These are phyloP conservation scores for Henicopernis longicauda DNA, from an alignment of 2,113 vertebrate genomes.

Conservation along the genomic window DNA sequence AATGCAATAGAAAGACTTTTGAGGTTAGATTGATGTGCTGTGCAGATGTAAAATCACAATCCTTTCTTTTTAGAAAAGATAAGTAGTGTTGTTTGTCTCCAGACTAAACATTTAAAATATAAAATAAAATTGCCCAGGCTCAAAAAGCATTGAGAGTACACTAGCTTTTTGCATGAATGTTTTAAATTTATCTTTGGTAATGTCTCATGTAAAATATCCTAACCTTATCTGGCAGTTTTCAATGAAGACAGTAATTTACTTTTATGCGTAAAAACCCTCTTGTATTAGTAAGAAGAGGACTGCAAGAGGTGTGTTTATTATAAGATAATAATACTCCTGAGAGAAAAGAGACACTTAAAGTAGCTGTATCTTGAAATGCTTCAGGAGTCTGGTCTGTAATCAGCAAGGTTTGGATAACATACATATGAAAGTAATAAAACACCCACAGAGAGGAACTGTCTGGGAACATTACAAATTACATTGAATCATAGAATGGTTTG, in stretches of 20 bases:
- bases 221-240: background rate
- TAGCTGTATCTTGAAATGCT: background rate
- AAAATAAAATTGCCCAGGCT: background rate
- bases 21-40: background rate
- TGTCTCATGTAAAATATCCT: background rate
- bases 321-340: background rate
- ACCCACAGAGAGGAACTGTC: background rate
- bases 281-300: background rate
- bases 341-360: background rate
- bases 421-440: background rate
- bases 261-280: background rate
- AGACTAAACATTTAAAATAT: background rate
- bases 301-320: background rate
- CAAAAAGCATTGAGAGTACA: background rate
- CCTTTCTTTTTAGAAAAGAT: background rate
- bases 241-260: background rate
- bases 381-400: constrained; percentile 12
- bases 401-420: background rate
- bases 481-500: too few relatives aligned
- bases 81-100: background rate
- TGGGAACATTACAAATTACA: background rate
- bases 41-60: background rate
- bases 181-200: background rate
- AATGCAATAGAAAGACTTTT: background rate
- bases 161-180: background rate